Evolutionary conservation across 2,888 invertebrate species (phyloP).

Genomic region (Julus scanicus): DNA sequence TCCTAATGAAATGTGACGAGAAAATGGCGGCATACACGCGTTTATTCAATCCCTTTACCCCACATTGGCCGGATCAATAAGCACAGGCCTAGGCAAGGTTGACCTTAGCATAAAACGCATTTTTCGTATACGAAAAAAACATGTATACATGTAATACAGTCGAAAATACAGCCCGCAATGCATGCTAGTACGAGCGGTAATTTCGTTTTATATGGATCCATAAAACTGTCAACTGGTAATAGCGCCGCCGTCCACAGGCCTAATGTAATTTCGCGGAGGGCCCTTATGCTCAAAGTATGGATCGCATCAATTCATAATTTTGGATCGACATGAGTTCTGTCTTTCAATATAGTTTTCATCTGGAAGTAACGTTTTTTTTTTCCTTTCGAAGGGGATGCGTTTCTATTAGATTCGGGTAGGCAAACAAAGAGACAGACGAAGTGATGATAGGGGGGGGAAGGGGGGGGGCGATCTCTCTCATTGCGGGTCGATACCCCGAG

Average conservation of each 20-base stretch:
- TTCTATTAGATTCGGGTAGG: not conserved
- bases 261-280: constrained; percentile 10
- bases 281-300: constrained; percentile 22
- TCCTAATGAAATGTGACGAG: not conserved
- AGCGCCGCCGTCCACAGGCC: constrained; percentile 12
- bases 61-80: constrained; percentile 17
- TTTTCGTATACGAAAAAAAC: too few species aligned
- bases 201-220: constrained; percentile 34
- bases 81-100: not conserved
- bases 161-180: constrained; percentile 34
- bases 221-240: constrained; percentile 34
- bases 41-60: not conserved
- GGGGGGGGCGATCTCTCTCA: not conserved
- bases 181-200: not conserved
- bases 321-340: not conserved
- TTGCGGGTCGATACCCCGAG: not conserved
- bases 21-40: not conserved
- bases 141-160: constrained; percentile 31
- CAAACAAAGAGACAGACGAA: constrained; percentile 29
- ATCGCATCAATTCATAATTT: constrained; percentile 42
- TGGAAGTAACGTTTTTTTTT: not conserved
- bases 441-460: not conserved
- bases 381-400: not conserved
- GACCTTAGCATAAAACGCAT: not conserved
- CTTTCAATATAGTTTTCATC: not conserved